A percentile compares a stretch with the other conserved stretches of the same genome.
Conservation (phyloP, 2,113 vertebrate species). For the Axis porcinus region DNA sequence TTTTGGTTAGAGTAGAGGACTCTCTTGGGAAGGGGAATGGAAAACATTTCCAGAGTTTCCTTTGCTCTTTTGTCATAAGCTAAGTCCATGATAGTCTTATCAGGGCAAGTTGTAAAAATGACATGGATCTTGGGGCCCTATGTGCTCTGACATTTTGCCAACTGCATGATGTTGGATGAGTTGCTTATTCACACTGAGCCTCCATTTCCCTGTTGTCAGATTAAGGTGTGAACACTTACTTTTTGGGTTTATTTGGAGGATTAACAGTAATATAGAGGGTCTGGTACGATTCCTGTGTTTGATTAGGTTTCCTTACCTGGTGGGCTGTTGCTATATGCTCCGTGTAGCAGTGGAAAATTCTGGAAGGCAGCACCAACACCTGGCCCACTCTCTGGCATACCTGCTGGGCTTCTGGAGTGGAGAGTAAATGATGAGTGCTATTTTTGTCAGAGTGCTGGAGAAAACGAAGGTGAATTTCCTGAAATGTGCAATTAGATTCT, state of each 20-base stretch:
- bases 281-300: not conserved
- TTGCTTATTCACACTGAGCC: not conserved
- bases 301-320: not conserved
- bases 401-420: not conserved
- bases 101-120: not conserved
- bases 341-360: not conserved
- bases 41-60: not conserved
- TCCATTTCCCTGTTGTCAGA: not conserved
- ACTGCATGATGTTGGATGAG: not conserved
- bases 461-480: not conserved
- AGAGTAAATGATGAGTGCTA: not conserved
- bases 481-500: not conserved
- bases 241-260: not conserved
- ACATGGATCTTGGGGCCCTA: not conserved
- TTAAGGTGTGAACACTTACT: not conserved
- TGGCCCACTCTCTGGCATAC: not conserved
- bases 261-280: not conserved
- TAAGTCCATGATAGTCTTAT: not conserved
- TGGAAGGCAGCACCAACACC: not conserved
- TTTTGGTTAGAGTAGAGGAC: not conserved
- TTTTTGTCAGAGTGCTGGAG: not conserved
- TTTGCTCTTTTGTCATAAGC: not conserved
- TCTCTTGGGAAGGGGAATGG: not conserved
- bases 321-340: not conserved
- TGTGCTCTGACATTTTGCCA: not conserved